Evolutionary conservation across 2,113 vertebrate species (phyloP), one percentile per base, ranked within the genome.

Genomic region (Chelonoidis abingdonii): DNA sequence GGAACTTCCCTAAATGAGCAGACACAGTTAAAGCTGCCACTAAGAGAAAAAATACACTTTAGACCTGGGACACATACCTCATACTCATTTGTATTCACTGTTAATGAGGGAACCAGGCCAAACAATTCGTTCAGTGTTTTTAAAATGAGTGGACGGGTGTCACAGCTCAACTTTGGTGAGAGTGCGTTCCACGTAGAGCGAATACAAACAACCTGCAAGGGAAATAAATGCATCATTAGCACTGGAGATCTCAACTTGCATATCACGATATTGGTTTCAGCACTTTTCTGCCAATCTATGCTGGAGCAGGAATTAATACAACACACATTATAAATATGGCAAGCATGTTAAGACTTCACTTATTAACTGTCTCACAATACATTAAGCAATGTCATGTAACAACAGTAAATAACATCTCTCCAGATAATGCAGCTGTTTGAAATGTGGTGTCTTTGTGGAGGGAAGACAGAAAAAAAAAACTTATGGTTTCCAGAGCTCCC

Each of bases 141-240:
- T 91, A 99, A 92, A 96, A 99, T 98, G 50, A 98, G 97, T 2
- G 99, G 99, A 89, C 99, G 99, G 6, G 95, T 98, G 92, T 99
- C 99, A 84, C 98, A 98, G 57, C 98, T 98, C 92, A 99, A 97
- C 88, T 98, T 98, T 14, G 99, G 98, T 11, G 99, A 99, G 4
- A 99, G 98, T 12, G 98, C 98, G 90, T 96, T 98, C 99, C 99
- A 99, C 0, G 99, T 99, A 13, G 99, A 99, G 57, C 98, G 97
- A 16, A 99, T 98, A 76, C 99, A 99, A 94, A 99, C 99, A 5
- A 99, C 99, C 99, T 99, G 90, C 17, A 84, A 89, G 49, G 50
- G 75, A 97, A 91, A 86, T 53, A 17, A 12, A 93, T 44, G 27
- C 49, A 59, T 8, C 53, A 85, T 78, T 80, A 87, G 1, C 35